A percentile compares a stretch with the other conserved stretches of the same genome.
Conservation (phyloP, 1,140 invertebrate species). For the Belonocnema kinseyi region DNA sequence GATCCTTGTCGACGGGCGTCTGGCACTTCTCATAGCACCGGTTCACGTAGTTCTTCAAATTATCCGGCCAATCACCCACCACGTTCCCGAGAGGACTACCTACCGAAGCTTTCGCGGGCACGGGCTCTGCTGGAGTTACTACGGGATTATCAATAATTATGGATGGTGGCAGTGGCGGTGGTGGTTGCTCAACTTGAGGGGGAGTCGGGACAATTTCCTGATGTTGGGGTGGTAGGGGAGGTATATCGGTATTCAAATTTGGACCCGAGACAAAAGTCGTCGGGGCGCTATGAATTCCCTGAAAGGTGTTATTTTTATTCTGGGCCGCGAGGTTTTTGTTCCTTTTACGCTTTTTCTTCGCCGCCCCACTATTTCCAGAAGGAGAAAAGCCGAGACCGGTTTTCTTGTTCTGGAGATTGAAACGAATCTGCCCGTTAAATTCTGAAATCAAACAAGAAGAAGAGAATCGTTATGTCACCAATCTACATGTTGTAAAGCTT, state of each 20-base stretch:
- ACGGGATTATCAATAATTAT: conserved; percentile 25
- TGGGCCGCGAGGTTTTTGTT: conserved; percentile 79
- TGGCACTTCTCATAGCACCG: conserved; percentile 93
- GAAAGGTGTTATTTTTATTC: conserved; percentile 77
- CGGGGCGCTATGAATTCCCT: conserved; percentile 59
- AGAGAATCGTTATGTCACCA: conserved; percentile 64
- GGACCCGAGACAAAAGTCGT: conserved; percentile 55
- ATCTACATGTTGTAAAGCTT: too few species aligned
- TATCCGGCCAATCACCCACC: conserved; percentile 82
- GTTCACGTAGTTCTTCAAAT: conserved; percentile 90
- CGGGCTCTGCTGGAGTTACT: background rate
- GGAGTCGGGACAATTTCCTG: conserved; percentile 44
- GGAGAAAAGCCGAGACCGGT: conserved; percentile 72
- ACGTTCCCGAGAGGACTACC: conserved; percentile 61
- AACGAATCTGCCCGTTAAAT: conserved; percentile 76
- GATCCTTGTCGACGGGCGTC: conserved; percentile 91
- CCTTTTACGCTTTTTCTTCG: conserved; percentile 86
- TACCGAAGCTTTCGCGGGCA: conserved; percentile 50
- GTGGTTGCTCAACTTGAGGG: conserved; percentile 49
- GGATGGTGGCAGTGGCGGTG: conserved; percentile 37
- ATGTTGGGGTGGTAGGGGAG: conserved; percentile 76
- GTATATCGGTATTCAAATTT: conserved; percentile 64
- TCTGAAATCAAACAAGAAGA: conserved; percentile 56
- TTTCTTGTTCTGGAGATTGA: conserved; percentile 78
- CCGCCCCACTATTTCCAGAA: conserved; percentile 76